Base-by-base conservation (phyloP, 2,113 vertebrate species). In the Cryptotis parvus region DNA sequence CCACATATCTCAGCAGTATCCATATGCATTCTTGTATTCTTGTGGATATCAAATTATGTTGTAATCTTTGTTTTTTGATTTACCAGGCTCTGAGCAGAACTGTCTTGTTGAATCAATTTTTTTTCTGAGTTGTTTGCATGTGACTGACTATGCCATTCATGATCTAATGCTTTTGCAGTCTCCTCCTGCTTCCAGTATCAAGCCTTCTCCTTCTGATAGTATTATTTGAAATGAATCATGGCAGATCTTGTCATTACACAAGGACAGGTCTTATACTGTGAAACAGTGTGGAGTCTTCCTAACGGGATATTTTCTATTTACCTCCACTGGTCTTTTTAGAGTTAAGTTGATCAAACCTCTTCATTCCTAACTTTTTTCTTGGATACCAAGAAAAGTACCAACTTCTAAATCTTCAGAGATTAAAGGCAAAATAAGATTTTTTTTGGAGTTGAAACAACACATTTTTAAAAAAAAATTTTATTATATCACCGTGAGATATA, bases 321-420 rank as follows among this genome's bases (percentile, higher is more conserved):
- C 2, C 12, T 10, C 45, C 11, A 31, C 22, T 20, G 24, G 27
- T 55, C 65, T 78, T 58, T 80, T 89, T 73, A 52, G 31, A 77
- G 18, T 77, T 68, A 63, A 80, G 84, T 87, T 95, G 89, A 92
- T 92, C 83, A 29, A 0, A 55, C 31, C 93, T 35, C 39, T 84
- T 94, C n/a, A 18, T 0, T 88, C 66, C 37, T 15, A 0, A 72
- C 33, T 86, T 11, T 55, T 91, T 37, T 45, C 78, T 96, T 95
- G 75, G 35, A 89, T 87, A 89, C 92, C 66, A 94, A 90, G 0
- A 93, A 93, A 92, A 65, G 78, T 91, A 91, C 93, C 90, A 87
- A 83, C 91, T 87, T 91, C 94, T 88, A 94, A 92, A 95, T 93
- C 94, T 88, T 24, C 69, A 72, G 69, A 72, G 9, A 9, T 72